phyloP scores from a whole-genome alignment of 2,113 vertebrate species.

The Zosterops lateralis region DNA sequence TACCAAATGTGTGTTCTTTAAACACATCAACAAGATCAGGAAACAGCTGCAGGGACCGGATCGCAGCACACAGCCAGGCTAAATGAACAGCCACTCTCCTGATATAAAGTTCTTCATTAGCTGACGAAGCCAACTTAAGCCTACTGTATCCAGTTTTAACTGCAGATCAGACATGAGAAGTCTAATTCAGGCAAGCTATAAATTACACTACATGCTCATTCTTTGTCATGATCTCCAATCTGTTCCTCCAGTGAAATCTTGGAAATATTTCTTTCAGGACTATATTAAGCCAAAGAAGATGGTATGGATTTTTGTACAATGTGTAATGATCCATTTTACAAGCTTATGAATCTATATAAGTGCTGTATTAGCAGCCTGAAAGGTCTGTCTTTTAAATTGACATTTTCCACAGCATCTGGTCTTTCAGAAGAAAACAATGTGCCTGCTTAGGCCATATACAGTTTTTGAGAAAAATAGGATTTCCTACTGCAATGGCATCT shows the following conservation, averaged over 20 bases:
- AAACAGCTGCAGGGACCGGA: constrained; percentile 45
- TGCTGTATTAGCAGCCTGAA: neutral
- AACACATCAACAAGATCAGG: constrained; percentile 51
- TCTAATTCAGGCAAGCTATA: constrained; percentile 57
- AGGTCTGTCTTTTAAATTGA: neutral
- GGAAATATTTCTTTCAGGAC: constrained; percentile 38
- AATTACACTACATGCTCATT: constrained; percentile 57
- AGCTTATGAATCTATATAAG: neutral
- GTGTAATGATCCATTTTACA: constrained; percentile 7
- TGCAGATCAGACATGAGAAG: constrained; percentile 24
- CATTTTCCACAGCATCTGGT: neutral
- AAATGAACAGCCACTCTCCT: constrained; percentile 55
- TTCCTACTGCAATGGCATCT: neutral
- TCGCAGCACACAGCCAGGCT: constrained; percentile 37
- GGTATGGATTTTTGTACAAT: constrained; percentile 20
- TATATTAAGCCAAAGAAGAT: constrained; percentile 44
- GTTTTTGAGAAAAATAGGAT: neutral
- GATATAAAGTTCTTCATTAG: constrained; percentile 28
- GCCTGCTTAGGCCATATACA: neutral
- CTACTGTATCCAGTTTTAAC: constrained; percentile 41
- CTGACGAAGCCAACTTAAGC: constrained; percentile 9
- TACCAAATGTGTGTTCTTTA: constrained; percentile 56
- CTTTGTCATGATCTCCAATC: constrained; percentile 59
- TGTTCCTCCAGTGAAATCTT: constrained; percentile 35
- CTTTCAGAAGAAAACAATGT: neutral